Conservation (phyloP, 2,113 vertebrate genomes). For the cat (Felis catus) region F.catus_Fca126_mat1.0 CM031414.1:46720501-46721000, state of each 20-base stretch:
- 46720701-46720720: neutral
- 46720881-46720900: neutral
- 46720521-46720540: neutral
- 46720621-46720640: neutral
- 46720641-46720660: neutral
- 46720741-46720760: neutral
- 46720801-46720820: neutral
- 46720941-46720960: neutral
- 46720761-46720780: neutral
- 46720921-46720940: neutral
- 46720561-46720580: constrained; percentile 17
- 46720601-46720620: neutral
- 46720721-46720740: neutral
- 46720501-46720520: neutral
- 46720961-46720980: neutral
- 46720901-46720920: neutral
- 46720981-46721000: neutral
- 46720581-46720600: neutral
- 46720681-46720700: neutral
- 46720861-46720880: neutral
- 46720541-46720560: neutral
- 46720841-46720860: neutral
- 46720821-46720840: neutral
- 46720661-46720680: neutral
- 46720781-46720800: neutral